phyloP scores from a whole-genome alignment of 1,140 invertebrate genomes.

The Periplaneta americana region DNA sequence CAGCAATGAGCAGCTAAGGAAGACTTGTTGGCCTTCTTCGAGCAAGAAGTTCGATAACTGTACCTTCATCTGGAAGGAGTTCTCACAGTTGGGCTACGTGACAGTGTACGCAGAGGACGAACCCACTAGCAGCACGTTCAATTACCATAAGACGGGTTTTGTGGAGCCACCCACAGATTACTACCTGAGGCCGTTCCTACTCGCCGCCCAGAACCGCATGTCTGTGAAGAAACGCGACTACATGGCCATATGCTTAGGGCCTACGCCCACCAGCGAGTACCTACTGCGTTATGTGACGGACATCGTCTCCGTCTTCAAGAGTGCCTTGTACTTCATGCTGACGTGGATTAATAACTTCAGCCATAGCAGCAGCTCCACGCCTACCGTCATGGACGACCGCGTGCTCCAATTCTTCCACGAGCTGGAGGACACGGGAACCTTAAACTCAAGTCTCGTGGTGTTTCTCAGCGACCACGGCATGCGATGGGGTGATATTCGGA shows the following conservation, averaged over 20 bases:
- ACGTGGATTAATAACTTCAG: conserved; percentile 75
- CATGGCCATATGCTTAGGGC: not conserved
- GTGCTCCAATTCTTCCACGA: conserved; percentile 50
- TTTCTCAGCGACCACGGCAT: conserved; percentile 63
- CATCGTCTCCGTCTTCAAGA: not conserved
- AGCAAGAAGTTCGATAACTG: conserved; percentile 43
- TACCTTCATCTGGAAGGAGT: conserved; percentile 75
- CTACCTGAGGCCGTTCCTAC: conserved; percentile 69
- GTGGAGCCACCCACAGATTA: conserved; percentile 72
- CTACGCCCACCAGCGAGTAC: not conserved
- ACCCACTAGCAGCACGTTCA: conserved; percentile 69
- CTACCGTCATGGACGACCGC: conserved; percentile 57
- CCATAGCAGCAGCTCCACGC: conserved; percentile 70
- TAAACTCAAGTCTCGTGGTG: conserved; percentile 52
- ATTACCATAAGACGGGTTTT: conserved; percentile 75
- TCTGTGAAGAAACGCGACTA: not conserved
- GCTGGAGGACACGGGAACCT: conserved; percentile 47
- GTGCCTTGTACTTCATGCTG: conserved; percentile 54
- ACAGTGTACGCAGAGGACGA: conserved; percentile 78
- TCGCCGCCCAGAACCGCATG: not conserved
- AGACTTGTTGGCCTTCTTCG: conserved; percentile 3
- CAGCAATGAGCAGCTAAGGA: conserved; percentile 9
- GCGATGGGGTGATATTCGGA: conserved; percentile 71
- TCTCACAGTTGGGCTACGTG: conserved; percentile 60
- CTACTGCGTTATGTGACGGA: conserved; percentile 19